These are phyloP conservation scores for Rutpela maculata DNA, from an alignment of 2,888 invertebrate species.

Conservation along the genomic window DNA sequence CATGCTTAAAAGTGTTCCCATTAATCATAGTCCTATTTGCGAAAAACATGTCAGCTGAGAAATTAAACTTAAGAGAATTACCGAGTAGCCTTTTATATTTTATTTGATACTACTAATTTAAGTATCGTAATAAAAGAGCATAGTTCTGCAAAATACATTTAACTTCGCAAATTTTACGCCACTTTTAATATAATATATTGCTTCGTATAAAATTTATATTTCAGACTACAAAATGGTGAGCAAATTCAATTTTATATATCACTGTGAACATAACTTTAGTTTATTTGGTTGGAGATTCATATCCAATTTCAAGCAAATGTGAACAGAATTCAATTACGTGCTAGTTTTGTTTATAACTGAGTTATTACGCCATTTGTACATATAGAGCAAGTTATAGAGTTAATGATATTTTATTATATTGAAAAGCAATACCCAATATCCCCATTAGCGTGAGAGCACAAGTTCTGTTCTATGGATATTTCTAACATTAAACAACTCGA, in stretches of 20 bases:
- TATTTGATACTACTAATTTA: neutral
- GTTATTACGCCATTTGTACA: neutral
- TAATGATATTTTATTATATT: neutral
- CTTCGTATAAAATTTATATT: neutral
- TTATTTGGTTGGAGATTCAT: neutral
- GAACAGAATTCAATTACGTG: neutral
- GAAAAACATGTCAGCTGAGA: too few species aligned
- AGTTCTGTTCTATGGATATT: too few species aligned
- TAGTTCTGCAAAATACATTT: neutral
- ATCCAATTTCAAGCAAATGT: neutral
- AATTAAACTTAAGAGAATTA: too few species aligned
- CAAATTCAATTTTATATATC: slow-evolving; percentile 2
- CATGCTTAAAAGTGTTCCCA: too few species aligned
- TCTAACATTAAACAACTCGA: too few species aligned
- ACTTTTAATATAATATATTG: neutral
- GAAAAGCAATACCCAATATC: neutral
- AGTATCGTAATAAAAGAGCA: neutral
- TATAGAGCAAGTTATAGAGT: neutral
- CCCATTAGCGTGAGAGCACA: too few species aligned
- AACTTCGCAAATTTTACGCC: neutral
- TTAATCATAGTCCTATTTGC: too few species aligned
- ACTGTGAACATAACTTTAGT: neutral
- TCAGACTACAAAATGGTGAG: neutral
- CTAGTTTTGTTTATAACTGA: slow-evolving; percentile 1
- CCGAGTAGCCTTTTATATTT: neutral